Percentiles rank a stretch among this genome's conserved stretches.
These are phyloP conservation scores for Carduelis carduelis DNA, from an alignment of 2,797 vertebrate genomes.

Conservation along the genomic window DNA sequence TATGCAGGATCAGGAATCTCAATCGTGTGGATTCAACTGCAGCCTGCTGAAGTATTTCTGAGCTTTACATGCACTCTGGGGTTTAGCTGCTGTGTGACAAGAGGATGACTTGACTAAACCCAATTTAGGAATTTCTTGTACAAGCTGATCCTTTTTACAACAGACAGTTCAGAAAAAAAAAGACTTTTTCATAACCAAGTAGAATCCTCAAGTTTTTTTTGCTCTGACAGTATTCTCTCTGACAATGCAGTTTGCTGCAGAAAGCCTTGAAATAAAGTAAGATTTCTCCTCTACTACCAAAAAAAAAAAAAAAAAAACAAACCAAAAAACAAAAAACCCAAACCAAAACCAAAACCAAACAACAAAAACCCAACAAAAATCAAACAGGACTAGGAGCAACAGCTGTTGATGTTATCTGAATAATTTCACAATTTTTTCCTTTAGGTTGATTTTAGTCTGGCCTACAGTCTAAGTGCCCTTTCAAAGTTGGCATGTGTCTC, in stretches of 20 bases:
- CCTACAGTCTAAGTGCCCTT: background rate
- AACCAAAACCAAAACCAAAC: too few species aligned
- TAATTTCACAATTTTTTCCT: background rate
- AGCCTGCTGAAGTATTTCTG: background rate
- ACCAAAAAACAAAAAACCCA: rapidly evolving
- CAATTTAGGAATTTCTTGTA: background rate
- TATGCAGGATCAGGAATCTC: background rate
- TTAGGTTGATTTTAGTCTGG: background rate
- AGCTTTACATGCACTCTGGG: background rate
- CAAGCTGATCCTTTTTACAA: background rate
- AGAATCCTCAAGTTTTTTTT: background rate
- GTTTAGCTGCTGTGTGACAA: background rate
- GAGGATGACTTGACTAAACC: background rate
- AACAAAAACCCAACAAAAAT: too few species aligned
- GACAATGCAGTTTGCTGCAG: background rate
- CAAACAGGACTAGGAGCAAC: background rate
- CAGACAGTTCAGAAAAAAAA: background rate
- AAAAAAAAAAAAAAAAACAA: background rate
- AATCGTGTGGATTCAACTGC: background rate
- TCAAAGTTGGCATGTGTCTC: background rate
- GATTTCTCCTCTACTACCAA: background rate
- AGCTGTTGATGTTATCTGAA: background rate
- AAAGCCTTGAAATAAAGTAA: background rate
- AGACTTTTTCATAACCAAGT: background rate
- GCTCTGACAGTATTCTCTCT: background rate